phyloP scores from a whole-genome alignment of 2,888 invertebrate species.

The Megamerina dolium region DNA sequence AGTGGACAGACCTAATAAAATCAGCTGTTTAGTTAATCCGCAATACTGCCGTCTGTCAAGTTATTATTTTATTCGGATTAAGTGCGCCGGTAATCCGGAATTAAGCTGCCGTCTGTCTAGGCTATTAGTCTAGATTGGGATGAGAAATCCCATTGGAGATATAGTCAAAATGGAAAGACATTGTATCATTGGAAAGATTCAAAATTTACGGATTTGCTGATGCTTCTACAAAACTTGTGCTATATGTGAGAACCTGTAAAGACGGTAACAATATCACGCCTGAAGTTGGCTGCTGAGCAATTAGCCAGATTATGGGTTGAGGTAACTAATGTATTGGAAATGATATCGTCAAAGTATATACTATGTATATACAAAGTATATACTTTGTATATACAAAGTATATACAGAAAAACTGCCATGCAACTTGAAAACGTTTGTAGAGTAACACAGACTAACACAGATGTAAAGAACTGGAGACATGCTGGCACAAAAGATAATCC shows the following conservation, averaged over 20 bases:
- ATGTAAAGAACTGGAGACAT: conserved; percentile 1
- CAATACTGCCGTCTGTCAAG: no score
- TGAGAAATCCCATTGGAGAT: no score
- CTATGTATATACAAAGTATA: no score
- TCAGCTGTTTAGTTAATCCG: no score
- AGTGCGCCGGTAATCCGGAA: no score
- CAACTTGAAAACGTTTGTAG: conserved; percentile 4
- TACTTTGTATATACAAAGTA: no score
- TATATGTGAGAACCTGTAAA: conserved; percentile 4
- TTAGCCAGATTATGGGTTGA: conserved; percentile 2
- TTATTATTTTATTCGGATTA: no score
- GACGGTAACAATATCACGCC: not conserved
- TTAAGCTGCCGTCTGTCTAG: no score
- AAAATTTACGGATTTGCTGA: conserved; percentile 4
- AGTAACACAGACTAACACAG: conserved; percentile 1
- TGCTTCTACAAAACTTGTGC: not conserved
- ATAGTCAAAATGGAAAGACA: no score
- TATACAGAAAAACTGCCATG: no score
- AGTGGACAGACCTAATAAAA: no score
- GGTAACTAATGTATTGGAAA: conserved; percentile 1
- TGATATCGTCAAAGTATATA: not conserved
- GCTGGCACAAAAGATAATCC: conserved; percentile 1
- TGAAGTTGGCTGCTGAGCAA: conserved; percentile 2
- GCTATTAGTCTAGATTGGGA: no score
- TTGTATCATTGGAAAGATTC: not conserved